Evolutionary conservation across 2,797 vertebrate genomes (phyloP).

Genomic region (Momotus momota): DNA sequence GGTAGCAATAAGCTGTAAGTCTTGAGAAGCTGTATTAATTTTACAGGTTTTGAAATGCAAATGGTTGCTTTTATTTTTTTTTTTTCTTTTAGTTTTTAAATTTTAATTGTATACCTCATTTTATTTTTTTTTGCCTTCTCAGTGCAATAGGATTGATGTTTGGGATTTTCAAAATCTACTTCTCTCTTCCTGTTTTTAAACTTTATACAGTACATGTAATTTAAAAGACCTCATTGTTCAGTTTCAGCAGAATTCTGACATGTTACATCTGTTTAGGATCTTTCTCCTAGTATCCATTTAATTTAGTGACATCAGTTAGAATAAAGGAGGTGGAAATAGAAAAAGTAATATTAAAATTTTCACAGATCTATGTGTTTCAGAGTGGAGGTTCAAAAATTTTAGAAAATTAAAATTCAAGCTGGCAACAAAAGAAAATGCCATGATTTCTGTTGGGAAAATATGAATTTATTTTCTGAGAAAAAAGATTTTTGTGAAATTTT

Average conservation of each 20-base stretch:
- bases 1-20: background rate
- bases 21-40: background rate
- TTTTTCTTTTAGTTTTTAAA: background rate
- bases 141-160: background rate
- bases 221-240: background rate
- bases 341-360: background rate
- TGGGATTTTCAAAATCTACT: background rate
- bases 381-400: background rate
- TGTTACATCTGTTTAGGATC: background rate
- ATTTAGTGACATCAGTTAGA: background rate
- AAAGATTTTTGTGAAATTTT: background rate
- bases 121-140: background rate
- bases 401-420: background rate
- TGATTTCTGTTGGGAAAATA: background rate
- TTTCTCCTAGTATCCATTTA: background rate
- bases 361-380: background rate
- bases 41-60: background rate
- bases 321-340: background rate
- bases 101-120: background rate
- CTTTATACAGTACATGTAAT: background rate
- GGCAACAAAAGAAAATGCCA: rapidly evolving
- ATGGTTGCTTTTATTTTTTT: rapidly evolving
- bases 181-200: background rate
- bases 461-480: background rate
- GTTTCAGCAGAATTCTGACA: background rate